Evolutionary conservation across 2,113 vertebrate genomes (phyloP).

Genomic region (Myxocyprinus asiaticus): DNA sequence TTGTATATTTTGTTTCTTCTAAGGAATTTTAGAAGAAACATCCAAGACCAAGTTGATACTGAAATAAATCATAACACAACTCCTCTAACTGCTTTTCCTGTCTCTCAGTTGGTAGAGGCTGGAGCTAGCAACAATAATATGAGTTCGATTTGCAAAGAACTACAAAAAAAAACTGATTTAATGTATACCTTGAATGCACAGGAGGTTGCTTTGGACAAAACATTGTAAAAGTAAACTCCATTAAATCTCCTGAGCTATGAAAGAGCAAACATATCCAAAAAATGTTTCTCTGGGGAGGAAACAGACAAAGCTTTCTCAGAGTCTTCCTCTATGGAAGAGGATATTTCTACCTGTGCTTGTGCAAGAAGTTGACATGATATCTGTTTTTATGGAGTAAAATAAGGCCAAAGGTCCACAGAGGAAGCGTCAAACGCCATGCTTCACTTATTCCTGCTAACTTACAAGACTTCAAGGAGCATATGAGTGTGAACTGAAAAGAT

Average conservation of each 20-base stretch:
- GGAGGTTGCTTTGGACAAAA: too few relatives aligned
- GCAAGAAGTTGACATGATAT: slow-evolving; percentile 3
- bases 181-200: too few relatives aligned
- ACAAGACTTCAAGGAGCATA: neutral
- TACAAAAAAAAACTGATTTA: too few relatives aligned
- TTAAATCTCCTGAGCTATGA: neutral
- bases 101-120: too few relatives aligned
- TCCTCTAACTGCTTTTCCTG: too few relatives aligned
- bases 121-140: too few relatives aligned
- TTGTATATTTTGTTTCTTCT: too few relatives aligned
- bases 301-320: neutral
- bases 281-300: neutral
- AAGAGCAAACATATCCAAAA: neutral
- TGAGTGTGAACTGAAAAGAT: neutral
- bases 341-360: neutral
- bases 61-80: too few relatives aligned
- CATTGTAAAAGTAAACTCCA: too few relatives aligned
- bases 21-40: too few relatives aligned
- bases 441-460: slow-evolving; percentile 31
- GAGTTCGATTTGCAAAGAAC: too few relatives aligned
- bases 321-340: neutral
- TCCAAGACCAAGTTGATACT: too few relatives aligned
- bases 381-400: slow-evolving; percentile 23
- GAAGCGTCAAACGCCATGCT: slow-evolving; percentile 8
- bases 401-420: slow-evolving; percentile 14